A percentile compares a stretch with the other conserved stretches of the same genome.
phyloP scores from a whole-genome alignment of 2,113 vertebrate species.

The Apodemus sylvaticus region DNA sequence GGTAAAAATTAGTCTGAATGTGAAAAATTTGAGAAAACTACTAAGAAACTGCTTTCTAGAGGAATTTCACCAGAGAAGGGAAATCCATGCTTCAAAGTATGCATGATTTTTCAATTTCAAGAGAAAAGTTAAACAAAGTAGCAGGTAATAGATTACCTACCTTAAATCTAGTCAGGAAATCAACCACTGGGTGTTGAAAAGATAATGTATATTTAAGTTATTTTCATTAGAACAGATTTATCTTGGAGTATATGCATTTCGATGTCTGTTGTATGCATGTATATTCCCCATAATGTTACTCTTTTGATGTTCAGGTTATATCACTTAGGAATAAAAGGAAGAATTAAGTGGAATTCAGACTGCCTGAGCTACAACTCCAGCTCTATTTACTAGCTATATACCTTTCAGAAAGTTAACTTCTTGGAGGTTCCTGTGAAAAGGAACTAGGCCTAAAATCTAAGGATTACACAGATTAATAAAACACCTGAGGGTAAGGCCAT shows the following conservation, averaged over 20 bases:
- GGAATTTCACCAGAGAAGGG: not conserved
- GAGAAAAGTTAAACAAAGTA: constrained; percentile 18
- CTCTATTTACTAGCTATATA: not conserved
- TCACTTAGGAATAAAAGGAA: not conserved
- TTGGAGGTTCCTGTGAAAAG: not conserved
- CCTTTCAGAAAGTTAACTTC: not conserved
- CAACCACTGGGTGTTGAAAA: not conserved
- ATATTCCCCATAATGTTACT: not conserved
- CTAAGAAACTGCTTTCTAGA: constrained; percentile 27
- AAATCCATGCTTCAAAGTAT: constrained; percentile 31
- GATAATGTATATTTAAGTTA: not conserved
- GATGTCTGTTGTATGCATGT: not conserved
- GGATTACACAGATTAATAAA: constrained; percentile 32
- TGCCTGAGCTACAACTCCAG: not conserved
- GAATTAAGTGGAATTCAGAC: not conserved
- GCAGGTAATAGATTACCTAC: not conserved
- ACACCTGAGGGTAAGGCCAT: not conserved
- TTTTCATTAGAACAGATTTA: constrained; percentile 38
- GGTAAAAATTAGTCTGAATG: not conserved
- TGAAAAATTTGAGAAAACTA: not conserved
- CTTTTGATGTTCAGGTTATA: not conserved
- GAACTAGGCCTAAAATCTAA: not conserved
- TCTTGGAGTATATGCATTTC: not conserved
- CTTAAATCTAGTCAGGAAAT: constrained; percentile 2
- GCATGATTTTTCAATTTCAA: constrained; percentile 26